Percentiles rank a stretch among this genome's conserved stretches.
Conservation (phyloP, 2,888 invertebrate species). For the Philereme transversata region DNA sequence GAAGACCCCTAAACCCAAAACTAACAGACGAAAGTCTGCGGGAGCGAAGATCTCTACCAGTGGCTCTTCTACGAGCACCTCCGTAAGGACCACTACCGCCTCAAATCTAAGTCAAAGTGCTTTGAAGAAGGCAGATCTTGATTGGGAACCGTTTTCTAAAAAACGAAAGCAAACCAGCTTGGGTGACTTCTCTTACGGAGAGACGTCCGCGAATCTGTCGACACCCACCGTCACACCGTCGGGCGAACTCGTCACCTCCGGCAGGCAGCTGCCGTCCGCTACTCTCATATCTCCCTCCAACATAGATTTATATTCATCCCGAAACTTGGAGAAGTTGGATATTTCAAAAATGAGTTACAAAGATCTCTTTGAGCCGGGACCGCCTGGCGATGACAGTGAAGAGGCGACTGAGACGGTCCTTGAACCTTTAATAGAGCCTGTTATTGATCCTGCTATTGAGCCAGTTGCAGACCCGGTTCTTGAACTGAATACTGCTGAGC, state of each 20-base stretch:
- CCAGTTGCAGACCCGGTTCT: conserved; percentile 39
- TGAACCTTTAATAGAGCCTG: not conserved
- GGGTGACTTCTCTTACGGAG: conserved; percentile 68
- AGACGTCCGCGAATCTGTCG: conserved; percentile 56
- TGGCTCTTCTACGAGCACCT: not conserved
- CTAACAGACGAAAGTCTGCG: conserved; percentile 18
- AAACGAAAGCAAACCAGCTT: conserved; percentile 58
- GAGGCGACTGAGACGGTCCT: conserved; percentile 39
- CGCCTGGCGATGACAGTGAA: conserved; percentile 53
- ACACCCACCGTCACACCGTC: conserved; percentile 3
- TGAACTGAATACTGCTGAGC: conserved; percentile 32
- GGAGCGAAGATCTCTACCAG: conserved; percentile 8
- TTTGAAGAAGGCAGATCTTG: conserved; percentile 58
- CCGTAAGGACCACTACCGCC: conserved; percentile 4
- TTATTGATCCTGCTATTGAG: conserved; percentile 40
- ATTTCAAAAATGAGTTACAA: conserved; percentile 54
- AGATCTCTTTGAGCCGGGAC: conserved; percentile 55
- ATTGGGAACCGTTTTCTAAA: conserved; percentile 58
- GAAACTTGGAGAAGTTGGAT: conserved; percentile 41
- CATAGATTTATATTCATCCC: conserved; percentile 11
- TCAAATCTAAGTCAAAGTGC: conserved; percentile 48
- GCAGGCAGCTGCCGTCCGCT: conserved; percentile 17
- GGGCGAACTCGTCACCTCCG: conserved; percentile 24
- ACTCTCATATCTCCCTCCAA: conserved; percentile 18
- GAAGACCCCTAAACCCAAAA: conserved; percentile 14